Percentiles rank a stretch among this genome's conserved stretches.
Conservation (phyloP, 2,113 vertebrate species). For the Myotis davidii region DNA sequence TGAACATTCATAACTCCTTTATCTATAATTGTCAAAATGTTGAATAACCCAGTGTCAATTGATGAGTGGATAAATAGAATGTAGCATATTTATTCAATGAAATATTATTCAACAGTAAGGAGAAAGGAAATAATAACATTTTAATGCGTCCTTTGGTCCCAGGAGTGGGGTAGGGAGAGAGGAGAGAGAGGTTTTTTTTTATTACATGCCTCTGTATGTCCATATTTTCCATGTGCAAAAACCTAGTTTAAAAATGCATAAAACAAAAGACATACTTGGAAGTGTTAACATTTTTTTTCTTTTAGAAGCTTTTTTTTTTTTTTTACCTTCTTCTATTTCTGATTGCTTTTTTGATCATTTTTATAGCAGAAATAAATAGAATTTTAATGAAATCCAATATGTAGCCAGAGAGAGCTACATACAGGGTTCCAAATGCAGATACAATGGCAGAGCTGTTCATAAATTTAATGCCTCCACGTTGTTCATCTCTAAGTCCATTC, state of each 20-base stretch:
- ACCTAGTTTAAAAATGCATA: not conserved
- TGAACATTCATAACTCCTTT: not conserved
- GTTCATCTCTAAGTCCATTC: not conserved
- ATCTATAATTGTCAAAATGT: not conserved
- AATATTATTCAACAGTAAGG: not conserved
- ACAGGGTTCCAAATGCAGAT: not conserved
- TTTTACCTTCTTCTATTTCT: not conserved
- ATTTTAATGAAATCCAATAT: not conserved
- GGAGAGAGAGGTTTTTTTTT: accelerated
- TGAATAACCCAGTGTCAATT: not conserved
- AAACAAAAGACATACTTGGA: not conserved
- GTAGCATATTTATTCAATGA: not conserved
- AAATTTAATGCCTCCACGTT: not conserved
- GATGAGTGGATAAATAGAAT: not conserved
- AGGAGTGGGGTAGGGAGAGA: not conserved
- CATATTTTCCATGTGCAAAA: not conserved
- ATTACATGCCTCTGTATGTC: not conserved
- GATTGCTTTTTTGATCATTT: not conserved
- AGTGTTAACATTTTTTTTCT: not conserved
- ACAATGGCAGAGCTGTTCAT: not conserved
- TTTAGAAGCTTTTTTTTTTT: not conserved
- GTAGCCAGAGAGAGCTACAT: not conserved
- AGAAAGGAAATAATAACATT: not conserved
- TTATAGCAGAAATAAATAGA: not conserved
- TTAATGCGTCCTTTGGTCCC: not conserved